Base-by-base conservation (phyloP, 2,113 vertebrate genomes). In the Rhabdornis inornatus region DNA sequence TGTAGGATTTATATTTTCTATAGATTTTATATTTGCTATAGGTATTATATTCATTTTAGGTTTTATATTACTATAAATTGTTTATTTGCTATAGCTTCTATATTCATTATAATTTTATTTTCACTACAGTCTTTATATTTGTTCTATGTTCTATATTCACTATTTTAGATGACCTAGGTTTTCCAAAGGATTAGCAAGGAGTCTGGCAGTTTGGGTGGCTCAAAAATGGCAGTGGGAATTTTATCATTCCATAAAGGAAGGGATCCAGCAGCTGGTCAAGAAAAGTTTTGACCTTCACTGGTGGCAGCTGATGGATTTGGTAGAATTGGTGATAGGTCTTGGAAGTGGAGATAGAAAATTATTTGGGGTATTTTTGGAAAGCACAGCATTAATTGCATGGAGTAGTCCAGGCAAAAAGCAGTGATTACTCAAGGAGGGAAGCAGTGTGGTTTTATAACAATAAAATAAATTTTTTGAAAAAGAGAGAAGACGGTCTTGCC, bases 121-220 rank as follows among this genome's bases (percentile, higher is more conserved):
- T 24, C 61, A 19, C 20, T 31, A 8, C 30, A 31, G 16, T 13
- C 7, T 82, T 40, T 53, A 10, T 60, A 31, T 89, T 35, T 76
- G 9, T 47, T 68, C 3, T 28, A 0, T 57, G 5, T 7, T 81
- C 79, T 52, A 1, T 16, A 17, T 9, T 72, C 6, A 1, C 52
- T 70, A 0, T 39, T 80, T 83, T 11, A 31, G 52, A 16, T 65
- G 28, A 44, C 8, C 42, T 65, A 1, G 17, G 47, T 52, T 91
- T 94, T 64, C 53, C n/a, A 61, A 72, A 49, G 53, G 44, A 31
- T 56, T 35, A 31, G 53, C 27, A 13, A 60, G 18, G 75, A 59
- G 45, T 49, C 53, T 37, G 59, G 30, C 27, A 11, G 25, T 79
- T 87, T 37, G 49, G 31, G 55, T 37, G 31, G 35, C 61, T 80